Percentiles rank a stretch among this genome's conserved stretches.
These are phyloP conservation scores for Pterois miles DNA, from an alignment of 2,797 vertebrate genomes.

Conservation along the genomic window DNA sequence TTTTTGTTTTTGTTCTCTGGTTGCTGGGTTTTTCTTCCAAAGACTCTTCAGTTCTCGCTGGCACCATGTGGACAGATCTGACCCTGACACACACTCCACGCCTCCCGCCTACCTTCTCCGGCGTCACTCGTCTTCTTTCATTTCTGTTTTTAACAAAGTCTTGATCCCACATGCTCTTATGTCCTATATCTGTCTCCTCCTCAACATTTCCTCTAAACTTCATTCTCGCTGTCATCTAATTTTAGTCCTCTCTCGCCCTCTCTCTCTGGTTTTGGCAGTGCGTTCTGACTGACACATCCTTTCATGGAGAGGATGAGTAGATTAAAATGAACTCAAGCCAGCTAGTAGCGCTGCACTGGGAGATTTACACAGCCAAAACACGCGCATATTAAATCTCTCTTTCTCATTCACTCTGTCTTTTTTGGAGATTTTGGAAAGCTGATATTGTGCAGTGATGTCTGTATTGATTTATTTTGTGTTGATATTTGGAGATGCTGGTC, in stretches of 20 bases:
- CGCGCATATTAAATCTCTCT: neutral
- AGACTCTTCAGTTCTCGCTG: neutral
- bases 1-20: conserved; percentile 1
- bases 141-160: neutral
- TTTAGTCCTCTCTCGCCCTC: conserved; percentile 1
- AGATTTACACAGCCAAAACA: neutral
- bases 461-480: neutral
- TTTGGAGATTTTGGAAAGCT: neutral
- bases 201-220: conserved; percentile 1
- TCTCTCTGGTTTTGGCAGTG: neutral
- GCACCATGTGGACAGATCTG: conserved; percentile 20
- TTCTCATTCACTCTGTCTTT: neutral
- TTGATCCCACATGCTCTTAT: neutral
- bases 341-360: neutral
- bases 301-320: conserved; percentile 42
- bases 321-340: conserved; percentile 26
- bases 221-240: conserved; percentile 17
- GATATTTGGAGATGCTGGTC: neutral
- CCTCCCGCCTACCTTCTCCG: neutral
- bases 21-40: neutral
- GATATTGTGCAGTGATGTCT: neutral
- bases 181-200: conserved; percentile 5
- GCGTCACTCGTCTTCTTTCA: neutral
- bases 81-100: neutral
- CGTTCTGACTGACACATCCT: conserved; percentile 39